Conservation (phyloP, 1,140 invertebrate genomes). For the Drosophila pruinosa region DNA sequence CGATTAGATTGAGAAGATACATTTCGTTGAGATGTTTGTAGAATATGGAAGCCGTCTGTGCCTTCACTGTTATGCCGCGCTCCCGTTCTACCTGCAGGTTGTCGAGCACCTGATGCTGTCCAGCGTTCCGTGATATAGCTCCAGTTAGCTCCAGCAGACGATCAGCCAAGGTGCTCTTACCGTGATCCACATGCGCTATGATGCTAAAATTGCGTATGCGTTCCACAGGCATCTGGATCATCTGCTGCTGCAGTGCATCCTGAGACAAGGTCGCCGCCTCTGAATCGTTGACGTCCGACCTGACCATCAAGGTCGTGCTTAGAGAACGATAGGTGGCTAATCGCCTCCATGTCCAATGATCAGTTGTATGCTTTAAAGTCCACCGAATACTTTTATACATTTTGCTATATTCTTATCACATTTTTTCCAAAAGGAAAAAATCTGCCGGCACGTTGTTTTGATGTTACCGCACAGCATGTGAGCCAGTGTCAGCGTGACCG, state of each 20-base stretch:
- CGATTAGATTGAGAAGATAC: conserved; percentile 98
- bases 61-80: conserved; percentile 98
- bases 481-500: neutral
- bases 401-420: conserved; percentile 4
- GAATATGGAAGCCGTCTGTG: conserved; percentile 96
- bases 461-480: conserved; percentile 51
- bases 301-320: conserved; percentile 6
- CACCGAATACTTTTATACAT: conserved; percentile 30
- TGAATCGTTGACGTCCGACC: neutral
- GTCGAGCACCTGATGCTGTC: conserved; percentile 87
- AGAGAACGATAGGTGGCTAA: conserved; percentile 6
- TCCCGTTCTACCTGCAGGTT: conserved; percentile 92
- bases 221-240: conserved; percentile 84
- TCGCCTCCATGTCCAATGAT: conserved; percentile 3
- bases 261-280: conserved; percentile 14
- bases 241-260: conserved; percentile 42
- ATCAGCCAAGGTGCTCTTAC: conserved; percentile 98
- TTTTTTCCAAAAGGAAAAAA: conserved; percentile 14
- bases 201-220: conserved; percentile 97
- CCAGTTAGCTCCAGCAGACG: conserved; percentile 95
- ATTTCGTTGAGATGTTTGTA: conserved; percentile 87
- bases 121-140: conserved; percentile 88
- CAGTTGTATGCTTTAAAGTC: neutral
- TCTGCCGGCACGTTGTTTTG: conserved; percentile 27
- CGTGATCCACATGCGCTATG: conserved; percentile 99